Evolutionary conservation across 2,888 invertebrate species (phyloP).

Genomic region (Sympetrum striolatum): DNA sequence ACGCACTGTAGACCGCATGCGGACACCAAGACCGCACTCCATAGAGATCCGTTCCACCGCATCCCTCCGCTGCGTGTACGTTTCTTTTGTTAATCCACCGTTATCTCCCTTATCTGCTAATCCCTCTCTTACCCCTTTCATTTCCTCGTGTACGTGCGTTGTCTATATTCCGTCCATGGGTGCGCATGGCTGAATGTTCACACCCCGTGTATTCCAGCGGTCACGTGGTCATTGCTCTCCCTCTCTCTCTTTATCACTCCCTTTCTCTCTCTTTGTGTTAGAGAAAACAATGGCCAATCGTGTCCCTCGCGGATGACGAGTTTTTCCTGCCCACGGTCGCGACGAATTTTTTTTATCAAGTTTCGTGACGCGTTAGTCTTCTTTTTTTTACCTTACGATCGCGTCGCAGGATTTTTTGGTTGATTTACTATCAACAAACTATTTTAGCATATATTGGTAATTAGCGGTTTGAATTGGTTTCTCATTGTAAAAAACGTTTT

Average conservation of each 20-base stretch:
- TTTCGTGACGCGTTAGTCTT: background rate
- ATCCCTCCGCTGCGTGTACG: background rate
- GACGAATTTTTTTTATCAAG: background rate
- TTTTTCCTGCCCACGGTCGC: background rate
- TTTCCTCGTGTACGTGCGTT: background rate
- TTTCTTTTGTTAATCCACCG: background rate
- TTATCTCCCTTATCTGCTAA: background rate
- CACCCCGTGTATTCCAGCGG: background rate
- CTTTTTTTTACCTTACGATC: background rate
- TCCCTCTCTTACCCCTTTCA: background rate
- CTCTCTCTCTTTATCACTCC: background rate
- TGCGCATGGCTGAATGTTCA: background rate
- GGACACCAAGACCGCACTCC: no score
- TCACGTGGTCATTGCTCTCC: background rate
- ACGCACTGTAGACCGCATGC: no score
- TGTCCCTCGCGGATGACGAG: background rate
- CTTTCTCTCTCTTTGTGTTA: background rate
- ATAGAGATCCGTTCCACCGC: background rate
- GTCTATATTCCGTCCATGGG: background rate
- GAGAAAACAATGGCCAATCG: background rate
- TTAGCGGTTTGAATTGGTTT: no score
- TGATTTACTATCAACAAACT: no score
- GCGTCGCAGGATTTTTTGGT: no score
- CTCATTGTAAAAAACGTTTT: no score
- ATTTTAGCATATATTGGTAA: no score